A percentile compares a stretch with the other conserved stretches of the same genome.
Evolutionary conservation across 2,888 invertebrate genomes (phyloP).

Genomic region (Volucella bombylans): DNA sequence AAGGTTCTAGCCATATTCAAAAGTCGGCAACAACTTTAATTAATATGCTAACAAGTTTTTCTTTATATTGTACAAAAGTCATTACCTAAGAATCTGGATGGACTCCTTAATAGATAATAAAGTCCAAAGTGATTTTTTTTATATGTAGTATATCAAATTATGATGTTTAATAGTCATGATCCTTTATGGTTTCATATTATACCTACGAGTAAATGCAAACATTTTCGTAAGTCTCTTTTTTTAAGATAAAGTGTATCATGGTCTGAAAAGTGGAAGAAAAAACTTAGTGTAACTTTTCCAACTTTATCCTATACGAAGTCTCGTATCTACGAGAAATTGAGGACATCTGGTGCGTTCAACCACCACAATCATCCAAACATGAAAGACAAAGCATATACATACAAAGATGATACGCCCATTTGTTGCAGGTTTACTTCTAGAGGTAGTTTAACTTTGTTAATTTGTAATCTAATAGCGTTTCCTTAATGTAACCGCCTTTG

Average conservation of each 20-base stretch:
- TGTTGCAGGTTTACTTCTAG: not conserved
- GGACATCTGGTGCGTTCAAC: conserved; percentile 32
- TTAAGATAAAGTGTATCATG: conserved; percentile 42
- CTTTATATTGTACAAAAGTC: too few species aligned
- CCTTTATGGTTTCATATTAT: not conserved
- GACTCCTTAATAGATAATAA: too few species aligned
- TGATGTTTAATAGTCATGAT: not conserved
- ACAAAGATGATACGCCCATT: not conserved
- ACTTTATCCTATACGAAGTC: conserved; percentile 18
- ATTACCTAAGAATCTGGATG: too few species aligned
- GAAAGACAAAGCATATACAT: not conserved
- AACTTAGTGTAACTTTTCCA: conserved; percentile 21
- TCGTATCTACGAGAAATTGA: conserved; percentile 42
- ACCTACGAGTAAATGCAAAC: not conserved
- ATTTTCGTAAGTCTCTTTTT: conserved; percentile 5
- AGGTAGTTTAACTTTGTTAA: conserved; percentile 34
- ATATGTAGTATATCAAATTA: too few species aligned
- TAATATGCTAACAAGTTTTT: too few species aligned
- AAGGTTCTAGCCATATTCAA: too few species aligned
- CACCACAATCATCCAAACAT: conserved; percentile 15
- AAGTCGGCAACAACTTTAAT: too few species aligned
- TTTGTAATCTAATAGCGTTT: conserved; percentile 44
- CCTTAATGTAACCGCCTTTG: conserved; percentile 24
- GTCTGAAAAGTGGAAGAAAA: conserved; percentile 17
- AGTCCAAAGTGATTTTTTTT: too few species aligned